A percentile compares a stretch with the other conserved stretches of the same genome.
Conservation (phyloP, 2,113 vertebrate genomes). For the Illadopsis cleaveri region DNA sequence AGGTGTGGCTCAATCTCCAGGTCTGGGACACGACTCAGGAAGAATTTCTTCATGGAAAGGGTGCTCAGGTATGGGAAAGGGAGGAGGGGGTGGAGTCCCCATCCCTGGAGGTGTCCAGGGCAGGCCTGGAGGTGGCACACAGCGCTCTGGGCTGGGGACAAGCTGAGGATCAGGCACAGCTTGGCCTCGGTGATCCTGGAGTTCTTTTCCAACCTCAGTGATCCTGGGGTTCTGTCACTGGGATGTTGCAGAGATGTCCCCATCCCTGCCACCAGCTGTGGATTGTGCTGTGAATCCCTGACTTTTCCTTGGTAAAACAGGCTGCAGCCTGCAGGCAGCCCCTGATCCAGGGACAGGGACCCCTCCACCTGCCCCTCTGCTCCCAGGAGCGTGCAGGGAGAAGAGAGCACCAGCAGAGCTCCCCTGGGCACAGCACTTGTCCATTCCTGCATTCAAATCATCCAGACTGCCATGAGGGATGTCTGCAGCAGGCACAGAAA, state of each 20-base stretch:
- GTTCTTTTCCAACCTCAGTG: rapidly evolving
- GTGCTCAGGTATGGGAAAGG: not conserved
- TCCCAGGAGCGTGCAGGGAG: not conserved
- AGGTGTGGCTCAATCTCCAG: not conserved
- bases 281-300: not conserved
- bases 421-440: not conserved
- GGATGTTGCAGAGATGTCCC: not conserved
- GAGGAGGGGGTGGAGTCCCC: not conserved
- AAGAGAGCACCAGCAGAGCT: not conserved
- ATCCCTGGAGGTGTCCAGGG: not conserved
- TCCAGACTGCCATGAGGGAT: rapidly evolving
- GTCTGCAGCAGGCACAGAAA: not conserved
- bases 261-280: rapidly evolving
- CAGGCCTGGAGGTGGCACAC: not conserved
- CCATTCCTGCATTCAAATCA: not conserved
- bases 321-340: not conserved
- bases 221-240: not conserved
- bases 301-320: not conserved
- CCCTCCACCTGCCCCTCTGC: not conserved
- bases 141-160: not conserved
- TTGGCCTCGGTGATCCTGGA: not conserved
- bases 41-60: not conserved
- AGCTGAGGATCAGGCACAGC: not conserved
- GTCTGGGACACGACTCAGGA: not conserved
- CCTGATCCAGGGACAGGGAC: too few species aligned